Evolutionary conservation across 2,113 vertebrate genomes (phyloP), one percentile per base, ranked within the genome.

Genomic region (Origma solitaria): DNA sequence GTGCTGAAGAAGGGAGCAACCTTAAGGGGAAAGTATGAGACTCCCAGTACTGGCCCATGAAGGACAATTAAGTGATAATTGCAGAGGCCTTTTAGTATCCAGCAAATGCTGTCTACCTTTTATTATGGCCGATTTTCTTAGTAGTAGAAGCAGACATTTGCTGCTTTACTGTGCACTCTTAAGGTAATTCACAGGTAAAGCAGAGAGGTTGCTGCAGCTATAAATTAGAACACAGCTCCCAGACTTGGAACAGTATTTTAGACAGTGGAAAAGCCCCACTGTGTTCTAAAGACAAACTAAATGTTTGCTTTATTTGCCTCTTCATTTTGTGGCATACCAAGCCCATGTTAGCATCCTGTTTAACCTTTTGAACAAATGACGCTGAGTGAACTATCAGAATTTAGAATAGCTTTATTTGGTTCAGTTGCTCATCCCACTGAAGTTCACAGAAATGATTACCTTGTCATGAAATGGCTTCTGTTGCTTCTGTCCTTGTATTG

Each of bases 1-100:
- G 87, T 97, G 96, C 96, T 96, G 97, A 96, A 97, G 85, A 94
- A 95, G 86, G 81, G 83, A 86, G 62, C 95, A 94, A 83, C 88
- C 91, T 91, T 89, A 91, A 76, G 77, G 75, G 65, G 57, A 61
- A 94, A 87, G 58, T 65, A 72, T 75, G 81, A 96, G 82, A 61
- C 51, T 92, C 66, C 60, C 88, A 35, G 65, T 79, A 68, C 57
- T 91, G 82, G 91, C 85, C 71, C 93, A 30, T 94, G 86, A 97
- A 96, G 93, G 94, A 88, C 90, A 96, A 91, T 91, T 90, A 79
- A 77, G 61, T 79, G 81, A 54, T 97, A 96, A 97, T 97, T 96
- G 61, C 85, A 78, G 78, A 78, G 82, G 88, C 84, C 66, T 76
- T 94, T 92, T 85, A 94, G 75, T 57, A 91, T 85, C 78, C 68